Conservation (phyloP, 2,797 vertebrate species). For the Dicrostonyx torquatus region DNA sequence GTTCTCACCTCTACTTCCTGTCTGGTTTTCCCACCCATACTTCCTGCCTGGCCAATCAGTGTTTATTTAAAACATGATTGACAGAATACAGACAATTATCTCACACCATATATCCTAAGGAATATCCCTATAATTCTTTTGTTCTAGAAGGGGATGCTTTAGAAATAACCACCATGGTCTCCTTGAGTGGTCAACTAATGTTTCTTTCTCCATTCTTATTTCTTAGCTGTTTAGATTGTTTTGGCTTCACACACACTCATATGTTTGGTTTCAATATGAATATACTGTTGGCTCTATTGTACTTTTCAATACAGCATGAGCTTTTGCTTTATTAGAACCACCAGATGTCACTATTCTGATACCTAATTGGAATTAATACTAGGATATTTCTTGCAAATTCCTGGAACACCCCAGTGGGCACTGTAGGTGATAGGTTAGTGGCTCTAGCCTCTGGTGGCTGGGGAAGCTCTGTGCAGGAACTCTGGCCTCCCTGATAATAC, state of each 20-base stretch:
- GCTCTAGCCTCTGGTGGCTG: not conserved
- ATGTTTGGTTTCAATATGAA: not conserved
- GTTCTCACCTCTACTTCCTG: too few relatives aligned
- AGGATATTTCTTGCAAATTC: not conserved
- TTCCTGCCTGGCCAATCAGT: too few relatives aligned
- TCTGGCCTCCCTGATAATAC: not conserved
- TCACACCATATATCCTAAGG: too few relatives aligned
- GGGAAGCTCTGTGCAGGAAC: not conserved
- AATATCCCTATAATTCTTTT: too few relatives aligned
- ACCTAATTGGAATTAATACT: not conserved
- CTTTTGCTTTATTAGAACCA: not conserved
- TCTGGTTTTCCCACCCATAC: too few relatives aligned
- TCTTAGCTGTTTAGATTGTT: not conserved
- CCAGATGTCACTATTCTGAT: not conserved
- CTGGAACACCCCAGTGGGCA: not conserved
- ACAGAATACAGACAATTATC: too few relatives aligned
- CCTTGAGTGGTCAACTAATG: too few relatives aligned
- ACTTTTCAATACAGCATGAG: not conserved
- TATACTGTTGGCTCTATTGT: not conserved
- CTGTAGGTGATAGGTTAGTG: not conserved
- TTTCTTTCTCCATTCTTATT: not conserved
- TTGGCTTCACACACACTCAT: not conserved
- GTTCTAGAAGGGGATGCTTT: not conserved
- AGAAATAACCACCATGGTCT: not conserved
- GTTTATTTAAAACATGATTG: too few relatives aligned